Conservation (phyloP, 92 coral and sea anemone species). For the Siderastrea radians region DNA sequence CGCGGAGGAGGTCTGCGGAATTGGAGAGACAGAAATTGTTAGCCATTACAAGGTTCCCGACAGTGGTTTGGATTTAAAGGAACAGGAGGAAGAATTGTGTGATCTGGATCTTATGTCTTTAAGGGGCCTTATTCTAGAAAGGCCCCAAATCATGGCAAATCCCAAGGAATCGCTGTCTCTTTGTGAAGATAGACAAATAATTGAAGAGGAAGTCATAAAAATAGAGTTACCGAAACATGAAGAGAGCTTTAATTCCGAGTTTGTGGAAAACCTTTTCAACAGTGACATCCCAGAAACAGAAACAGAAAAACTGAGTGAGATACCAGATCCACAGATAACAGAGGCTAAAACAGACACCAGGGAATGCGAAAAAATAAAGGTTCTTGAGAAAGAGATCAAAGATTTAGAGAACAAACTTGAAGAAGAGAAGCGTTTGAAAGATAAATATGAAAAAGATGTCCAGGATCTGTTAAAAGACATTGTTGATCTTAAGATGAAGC, state of each 20-base stretch:
- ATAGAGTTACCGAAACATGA: slow-evolving; percentile 14
- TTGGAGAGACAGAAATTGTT: not conserved
- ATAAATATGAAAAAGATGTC: slow-evolving; percentile 75
- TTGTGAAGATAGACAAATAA: not conserved
- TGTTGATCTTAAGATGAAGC: slow-evolving; percentile 74
- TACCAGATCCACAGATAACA: not conserved
- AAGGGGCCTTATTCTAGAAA: not conserved
- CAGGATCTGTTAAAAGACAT: slow-evolving; percentile 83
- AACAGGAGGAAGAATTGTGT: not conserved
- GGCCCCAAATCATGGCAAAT: slow-evolving; percentile 5
- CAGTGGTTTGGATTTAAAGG: not conserved
- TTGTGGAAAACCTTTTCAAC: slow-evolving; percentile 7
- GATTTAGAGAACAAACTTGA: slow-evolving; percentile 62
- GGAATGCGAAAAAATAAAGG: not conserved
- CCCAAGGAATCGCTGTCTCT: not conserved
- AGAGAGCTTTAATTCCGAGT: slow-evolving; percentile 14
- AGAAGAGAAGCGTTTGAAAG: slow-evolving; percentile 61
- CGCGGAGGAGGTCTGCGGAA: not conserved
- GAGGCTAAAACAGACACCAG: not conserved
- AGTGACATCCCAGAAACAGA: not conserved
- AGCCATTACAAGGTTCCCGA: not conserved
- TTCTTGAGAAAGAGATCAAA: slow-evolving; percentile 27
- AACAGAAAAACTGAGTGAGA: not conserved
- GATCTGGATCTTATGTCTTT: slow-evolving; percentile 8
- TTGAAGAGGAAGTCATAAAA: slow-evolving; percentile 29